Conservation (phyloP, 2,888 invertebrate genomes). For the Nephrotoma flavescens region DNA sequence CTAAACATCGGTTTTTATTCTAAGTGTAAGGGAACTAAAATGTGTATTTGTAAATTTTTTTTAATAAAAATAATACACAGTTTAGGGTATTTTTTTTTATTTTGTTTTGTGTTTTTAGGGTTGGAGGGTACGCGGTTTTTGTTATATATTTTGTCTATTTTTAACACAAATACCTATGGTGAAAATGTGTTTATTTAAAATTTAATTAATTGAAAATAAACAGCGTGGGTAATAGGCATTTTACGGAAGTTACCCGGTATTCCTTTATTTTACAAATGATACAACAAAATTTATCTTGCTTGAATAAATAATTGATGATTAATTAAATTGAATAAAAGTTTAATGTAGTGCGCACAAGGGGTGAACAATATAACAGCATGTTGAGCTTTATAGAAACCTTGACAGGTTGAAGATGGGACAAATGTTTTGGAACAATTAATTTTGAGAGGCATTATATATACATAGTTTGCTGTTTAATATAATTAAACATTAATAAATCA, state of each 20-base stretch:
- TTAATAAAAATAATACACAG: not conserved
- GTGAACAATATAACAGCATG: not conserved
- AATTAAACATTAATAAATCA: too few species aligned
- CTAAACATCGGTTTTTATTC: not conserved
- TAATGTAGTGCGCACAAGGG: not conserved
- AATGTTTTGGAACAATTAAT: not conserved
- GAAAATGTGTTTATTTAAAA: not conserved
- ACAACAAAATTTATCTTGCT: not conserved
- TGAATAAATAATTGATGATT: not conserved
- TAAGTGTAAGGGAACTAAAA: not conserved
- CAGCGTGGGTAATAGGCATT: not conserved
- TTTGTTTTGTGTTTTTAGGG: not conserved
- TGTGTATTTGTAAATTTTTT: not conserved
- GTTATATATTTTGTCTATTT: not conserved
- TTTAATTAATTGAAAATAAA: not conserved
- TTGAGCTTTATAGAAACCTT: not conserved
- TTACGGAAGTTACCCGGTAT: not conserved
- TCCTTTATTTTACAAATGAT: not conserved
- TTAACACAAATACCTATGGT: not conserved
- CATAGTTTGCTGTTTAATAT: too few species aligned
- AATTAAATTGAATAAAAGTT: not conserved
- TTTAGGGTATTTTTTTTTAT: not conserved
- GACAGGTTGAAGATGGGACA: not conserved
- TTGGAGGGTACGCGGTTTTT: not conserved
- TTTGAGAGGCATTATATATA: too few species aligned